Evolutionary conservation across 2,888 invertebrate species (phyloP), one percentile per base, ranked within the genome.

Genomic region (Elegia similella): DNA sequence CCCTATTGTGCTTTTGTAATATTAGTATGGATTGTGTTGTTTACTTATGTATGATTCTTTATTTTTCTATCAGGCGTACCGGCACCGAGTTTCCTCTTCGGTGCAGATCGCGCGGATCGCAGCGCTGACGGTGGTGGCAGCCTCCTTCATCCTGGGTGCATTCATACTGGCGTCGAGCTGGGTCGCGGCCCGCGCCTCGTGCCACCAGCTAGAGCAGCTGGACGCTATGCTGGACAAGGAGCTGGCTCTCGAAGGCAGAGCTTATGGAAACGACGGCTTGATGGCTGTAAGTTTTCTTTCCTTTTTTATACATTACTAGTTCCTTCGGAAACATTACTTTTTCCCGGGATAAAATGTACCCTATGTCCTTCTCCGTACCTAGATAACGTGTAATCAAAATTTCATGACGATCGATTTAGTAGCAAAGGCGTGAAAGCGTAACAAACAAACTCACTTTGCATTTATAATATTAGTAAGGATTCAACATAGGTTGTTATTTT

Each of bases 61-160:
- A 56, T 62, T 46, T 65, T 46, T 59, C 64, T 68, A 70, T 8
- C 91, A 97, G 97, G 97, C 97, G 54, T 97, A 97, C 88, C 94
- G 95, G 78, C 88, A 88, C 59, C 92, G 94, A 72, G 92, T 93
- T 68, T 95, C 96, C 60, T 94, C 95, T 48, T 94, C 97, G 54
- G 96, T 97, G 62, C 97, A 97, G 89, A 96, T 97, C 63, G 96
- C 97, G 30, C 94, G 95, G 84, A 96, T 97, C 75, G 95, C 95
- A 15, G 97, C 96, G 48, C 92, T 95, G 66, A 97, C 97, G 62
- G 93, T 97, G 69, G 95, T 97, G 67, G 94, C 95, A 0, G 95
- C 96, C 59, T 95, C 96, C 38, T 93, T 97, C 70, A 94, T 97
- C 66, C 88, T 97, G 73, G 97, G 97, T 64, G 92, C 95, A 61